A percentile compares a stretch with the other conserved stretches of the same genome.
phyloP scores from a whole-genome alignment of 1,140 invertebrate species.

The Euglossa dilemma region DNA sequence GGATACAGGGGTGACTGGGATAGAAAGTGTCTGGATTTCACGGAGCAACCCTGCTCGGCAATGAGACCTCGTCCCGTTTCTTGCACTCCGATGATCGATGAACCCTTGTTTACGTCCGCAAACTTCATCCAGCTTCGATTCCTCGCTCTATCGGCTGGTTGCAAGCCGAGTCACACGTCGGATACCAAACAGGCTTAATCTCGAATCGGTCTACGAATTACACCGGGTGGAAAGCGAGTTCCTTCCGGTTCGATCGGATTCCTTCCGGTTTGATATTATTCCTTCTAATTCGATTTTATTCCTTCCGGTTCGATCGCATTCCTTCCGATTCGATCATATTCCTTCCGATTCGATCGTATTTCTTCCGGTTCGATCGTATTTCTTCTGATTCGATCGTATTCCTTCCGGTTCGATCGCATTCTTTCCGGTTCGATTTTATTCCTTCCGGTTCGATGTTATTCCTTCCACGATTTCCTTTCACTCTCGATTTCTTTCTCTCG shows the following conservation, averaged over 20 bases:
- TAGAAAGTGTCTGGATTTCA: slow-evolving; percentile 58
- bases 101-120: slow-evolving; percentile 63
- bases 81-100: slow-evolving; percentile 66
- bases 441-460: not conserved
- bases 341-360: not conserved
- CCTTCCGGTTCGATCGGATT: not conserved
- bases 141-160: not conserved
- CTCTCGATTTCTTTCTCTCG: slow-evolving; percentile 4
- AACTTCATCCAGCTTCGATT: slow-evolving; percentile 30
- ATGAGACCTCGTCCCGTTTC: slow-evolving; percentile 54
- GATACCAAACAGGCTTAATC: too few species aligned
- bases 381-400: too few species aligned
- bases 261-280: too few species aligned
- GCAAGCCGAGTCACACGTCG: not conserved
- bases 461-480: slow-evolving; percentile 8
- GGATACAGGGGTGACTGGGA: not conserved
- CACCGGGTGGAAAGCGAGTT: not conserved
- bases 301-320: not conserved
- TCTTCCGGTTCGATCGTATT: not conserved
- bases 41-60: slow-evolving; percentile 27
- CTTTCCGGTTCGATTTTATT: too few species aligned
- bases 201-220: not conserved
- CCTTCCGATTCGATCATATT: too few species aligned
- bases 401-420: not conserved
- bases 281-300: too few species aligned